Base-by-base conservation (phyloP, 2,888 invertebrate genomes). In the Ephialtes manifestator region DNA sequence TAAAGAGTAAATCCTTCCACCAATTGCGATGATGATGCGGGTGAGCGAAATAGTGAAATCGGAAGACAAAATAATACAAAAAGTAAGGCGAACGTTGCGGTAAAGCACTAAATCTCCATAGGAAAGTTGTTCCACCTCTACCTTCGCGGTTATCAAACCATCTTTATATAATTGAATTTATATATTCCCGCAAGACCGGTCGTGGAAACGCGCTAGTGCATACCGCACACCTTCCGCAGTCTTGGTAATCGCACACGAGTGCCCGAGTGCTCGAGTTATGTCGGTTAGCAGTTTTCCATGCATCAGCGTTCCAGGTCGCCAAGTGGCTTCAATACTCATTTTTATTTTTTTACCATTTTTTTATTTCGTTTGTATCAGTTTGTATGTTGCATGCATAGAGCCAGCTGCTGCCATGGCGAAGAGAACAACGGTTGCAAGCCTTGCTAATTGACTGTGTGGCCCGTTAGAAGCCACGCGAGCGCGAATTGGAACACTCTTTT, bases 121-220 rank as follows among this genome's bases (percentile, higher is more conserved):
- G 77, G 84, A 84, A 84, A 84, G 81, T 84, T 71, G 48, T 60
- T 39, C 31, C 43, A 35, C 53, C 55, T 39, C 20, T 18, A 28
- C 53, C 20, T 13, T 18, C 18, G 70, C 51, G 81, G 78, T 84
- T 84, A 84, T 74, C 84, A 81, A 84, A 81, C 63, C 78, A 74
- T 81, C 46, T 84, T 84, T 81, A 84, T 84, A 78, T 84, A 84
- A 84, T 84, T 84, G 81, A 70, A 81, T 81, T 67, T 83, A 75
- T 74, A 68, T 74, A 74, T 60, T 43, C 24, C 55, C 46, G 58
- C 60, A 51, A 51, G 68, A 78, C 68, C 39, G 43, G 39, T 72
- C 51, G 74, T 46, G 55, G 60, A 81, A 72, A 81, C 78, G 53
- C 74, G 68, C 60, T 72, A 77, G 77, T 58, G 84, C 75, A 20